Conservation (phyloP, 2,797 vertebrate genomes). For the Geotrypetes seraphini region DNA sequence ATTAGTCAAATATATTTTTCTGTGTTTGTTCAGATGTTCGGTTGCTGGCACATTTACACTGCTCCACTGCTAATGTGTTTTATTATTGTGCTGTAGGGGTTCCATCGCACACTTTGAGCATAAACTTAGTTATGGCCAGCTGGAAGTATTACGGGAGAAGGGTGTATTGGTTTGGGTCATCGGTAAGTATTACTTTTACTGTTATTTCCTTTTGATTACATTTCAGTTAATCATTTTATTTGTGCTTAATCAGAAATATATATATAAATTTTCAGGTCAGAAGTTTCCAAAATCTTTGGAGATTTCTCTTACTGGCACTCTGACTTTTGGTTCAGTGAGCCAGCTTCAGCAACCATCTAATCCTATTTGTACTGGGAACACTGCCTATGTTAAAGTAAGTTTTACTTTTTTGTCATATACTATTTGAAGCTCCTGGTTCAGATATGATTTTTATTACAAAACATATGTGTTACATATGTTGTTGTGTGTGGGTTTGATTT, state of each 20-base stretch:
- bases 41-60: neutral
- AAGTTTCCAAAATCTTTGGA: conserved; percentile 87
- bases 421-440: too few species aligned
- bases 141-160: conserved; percentile 82
- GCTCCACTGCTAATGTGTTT: neutral
- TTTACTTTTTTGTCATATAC: neutral
- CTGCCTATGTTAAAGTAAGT: conserved; percentile 84
- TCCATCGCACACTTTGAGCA: conserved; percentile 69
- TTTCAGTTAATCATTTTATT: neutral
- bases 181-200: conserved; percentile 20
- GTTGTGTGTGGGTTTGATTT: too few species aligned
- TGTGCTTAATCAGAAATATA: conserved; percentile 1
- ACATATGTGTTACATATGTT: too few species aligned
- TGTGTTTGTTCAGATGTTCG: conserved; percentile 2
- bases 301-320: conserved; percentile 72
- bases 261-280: conserved; percentile 63
- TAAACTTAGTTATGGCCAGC: conserved; percentile 77
- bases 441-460: too few species aligned
- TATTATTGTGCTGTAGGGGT: conserved; percentile 49
- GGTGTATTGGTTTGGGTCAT: conserved; percentile 77
- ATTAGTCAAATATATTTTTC: neutral
- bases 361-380: conserved; percentile 70
- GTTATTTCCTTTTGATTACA: neutral
- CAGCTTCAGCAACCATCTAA: conserved; percentile 56
- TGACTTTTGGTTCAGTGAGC: conserved; percentile 53